These are phyloP conservation scores for Drosophila acutilabella DNA, from an alignment of 2,888 invertebrate genomes.

Conservation along the genomic window DNA sequence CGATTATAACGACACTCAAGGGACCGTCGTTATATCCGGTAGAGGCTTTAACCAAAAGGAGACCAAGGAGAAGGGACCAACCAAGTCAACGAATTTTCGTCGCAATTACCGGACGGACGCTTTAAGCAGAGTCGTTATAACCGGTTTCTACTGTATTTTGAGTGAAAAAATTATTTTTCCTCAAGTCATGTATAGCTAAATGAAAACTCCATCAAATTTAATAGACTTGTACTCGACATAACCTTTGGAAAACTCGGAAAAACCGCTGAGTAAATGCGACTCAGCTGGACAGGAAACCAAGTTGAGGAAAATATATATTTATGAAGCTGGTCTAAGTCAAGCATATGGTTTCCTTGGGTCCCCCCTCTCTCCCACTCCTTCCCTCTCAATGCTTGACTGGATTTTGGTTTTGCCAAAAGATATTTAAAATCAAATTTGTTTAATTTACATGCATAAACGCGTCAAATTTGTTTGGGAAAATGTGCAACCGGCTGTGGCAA, in stretches of 20 bases:
- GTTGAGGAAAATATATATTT: conserved; percentile 23
- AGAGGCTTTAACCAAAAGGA: no score
- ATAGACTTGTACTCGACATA: conserved; percentile 22
- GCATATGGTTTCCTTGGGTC: conserved; percentile 43
- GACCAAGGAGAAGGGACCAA: no score
- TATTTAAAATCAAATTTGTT: conserved; percentile 81
- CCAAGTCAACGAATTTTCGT: no score
- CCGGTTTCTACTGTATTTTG: no score
- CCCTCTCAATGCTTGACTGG: conserved; percentile 24
- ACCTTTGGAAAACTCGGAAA: conserved; percentile 33
- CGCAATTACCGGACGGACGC: no score
- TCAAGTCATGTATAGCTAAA: neutral
- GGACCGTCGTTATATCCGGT: no score
- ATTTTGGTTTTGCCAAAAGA: conserved; percentile 66
- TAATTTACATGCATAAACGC: conserved; percentile 81
- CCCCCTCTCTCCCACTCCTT: neutral
- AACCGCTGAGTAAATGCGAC: conserved; percentile 41
- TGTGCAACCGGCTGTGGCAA: conserved; percentile 68
- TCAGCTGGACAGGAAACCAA: conserved; percentile 24
- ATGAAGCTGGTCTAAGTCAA: conserved; percentile 35
- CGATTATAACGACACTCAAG: no score
- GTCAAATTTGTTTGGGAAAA: conserved; percentile 77
- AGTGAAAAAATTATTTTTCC: neutral
- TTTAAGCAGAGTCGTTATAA: no score
- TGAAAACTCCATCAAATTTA: conserved; percentile 19